Conservation (phyloP, 2,113 vertebrate genomes). For the Gopherus flavomarginatus region DNA sequence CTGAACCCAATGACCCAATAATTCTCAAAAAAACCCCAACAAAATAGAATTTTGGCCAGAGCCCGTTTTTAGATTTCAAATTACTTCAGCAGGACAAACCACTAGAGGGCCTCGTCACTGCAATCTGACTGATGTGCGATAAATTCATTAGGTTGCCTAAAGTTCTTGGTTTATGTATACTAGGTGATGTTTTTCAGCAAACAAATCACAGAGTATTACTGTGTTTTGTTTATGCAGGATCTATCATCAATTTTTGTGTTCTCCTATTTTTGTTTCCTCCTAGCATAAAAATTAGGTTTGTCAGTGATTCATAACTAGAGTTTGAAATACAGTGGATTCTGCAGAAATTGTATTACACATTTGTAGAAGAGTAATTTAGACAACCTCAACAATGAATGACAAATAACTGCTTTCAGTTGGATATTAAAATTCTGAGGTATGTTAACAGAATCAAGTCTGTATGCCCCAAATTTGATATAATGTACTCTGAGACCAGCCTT, state of each 20-base stretch:
- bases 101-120: constrained; percentile 75
- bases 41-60: not conserved
- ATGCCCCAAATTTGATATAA: not conserved
- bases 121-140: constrained; percentile 25
- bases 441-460: not conserved
- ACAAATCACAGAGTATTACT: not conserved
- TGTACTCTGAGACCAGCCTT: not conserved
- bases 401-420: not conserved
- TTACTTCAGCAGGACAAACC: constrained; percentile 32
- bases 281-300: not conserved
- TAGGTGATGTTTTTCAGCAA: not conserved
- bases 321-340: accelerated
- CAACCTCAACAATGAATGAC: not conserved
- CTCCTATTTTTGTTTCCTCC: not conserved
- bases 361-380: accelerated
- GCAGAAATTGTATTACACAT: accelerated
- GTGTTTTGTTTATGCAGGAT: not conserved
- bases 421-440: not conserved
- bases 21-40: not conserved
- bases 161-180: not conserved
- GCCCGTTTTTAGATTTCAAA: not conserved
- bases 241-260: not conserved
- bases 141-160: not conserved
- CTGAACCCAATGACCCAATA: not conserved
- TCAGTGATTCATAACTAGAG: accelerated